Base-by-base conservation (phyloP, 2,888 invertebrate species). In the Chamaedrilus cognettii region DNA sequence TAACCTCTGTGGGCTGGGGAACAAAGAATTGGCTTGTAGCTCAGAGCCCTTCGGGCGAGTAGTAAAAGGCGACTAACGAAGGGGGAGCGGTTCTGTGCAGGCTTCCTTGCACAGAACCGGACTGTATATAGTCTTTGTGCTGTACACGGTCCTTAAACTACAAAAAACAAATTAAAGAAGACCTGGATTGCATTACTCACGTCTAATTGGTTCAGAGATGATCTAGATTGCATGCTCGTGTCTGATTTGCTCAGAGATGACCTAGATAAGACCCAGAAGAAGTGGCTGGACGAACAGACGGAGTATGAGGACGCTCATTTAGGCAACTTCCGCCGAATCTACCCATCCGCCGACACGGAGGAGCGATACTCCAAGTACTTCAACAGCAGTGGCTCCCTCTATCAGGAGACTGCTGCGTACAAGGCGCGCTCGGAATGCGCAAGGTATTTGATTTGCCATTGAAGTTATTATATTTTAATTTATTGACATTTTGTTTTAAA, bases 361-460 rank as follows among this genome's bases (percentile, higher is more conserved):
- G 82, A 82, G 30, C 81, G 80, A 64, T 84, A 84, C 68, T 81
- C 83, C 60, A 83, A 82, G 72, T 84, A 74, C 73, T 83, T 83
- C 74, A 78, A 82, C 70, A 80, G 76, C 69, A 81, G 80, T 68
- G 83, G 82, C 23, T 82, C 83, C 1, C 78, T 84, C 33, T 84
- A 83, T 73, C 83, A 84, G 71, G 84, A 84, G 72, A 84, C 84
- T 4, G 82, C 82, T 30, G 81, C 84, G 4, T 83, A 81, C 72
- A 82, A 81, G 72, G 83, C 82, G 11, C 75, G 84, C 34, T 75
- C 78, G 59, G 83, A 84, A 73, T 72, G 80, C 71, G 84, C 83
- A 42, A 82, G 82, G 84, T 83, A 35, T n/a, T n/a, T n/a, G n/a
- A n/a, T 7, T 42, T 11, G 7, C 11, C 55, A 55, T 19, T 55